These are phyloP conservation scores for Trematocara nigrifrons DNA, from an alignment of 2,113 vertebrate species.

Conservation along the genomic window DNA sequence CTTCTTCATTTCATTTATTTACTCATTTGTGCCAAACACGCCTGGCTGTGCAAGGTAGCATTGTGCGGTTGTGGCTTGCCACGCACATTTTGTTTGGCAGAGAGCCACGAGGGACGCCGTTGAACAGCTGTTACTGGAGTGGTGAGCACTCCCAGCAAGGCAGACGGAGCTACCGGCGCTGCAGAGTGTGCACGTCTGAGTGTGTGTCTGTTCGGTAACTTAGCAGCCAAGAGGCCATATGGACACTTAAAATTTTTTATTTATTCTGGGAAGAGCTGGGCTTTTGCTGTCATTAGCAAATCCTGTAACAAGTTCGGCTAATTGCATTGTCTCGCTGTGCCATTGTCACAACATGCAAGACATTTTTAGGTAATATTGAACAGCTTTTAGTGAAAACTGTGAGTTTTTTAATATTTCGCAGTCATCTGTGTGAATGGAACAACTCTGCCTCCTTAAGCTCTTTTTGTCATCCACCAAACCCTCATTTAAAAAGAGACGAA, in stretches of 20 bases:
- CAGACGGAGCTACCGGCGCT: slow-evolving; percentile 30
- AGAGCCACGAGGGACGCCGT: slow-evolving; percentile 31
- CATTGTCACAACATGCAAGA: background rate
- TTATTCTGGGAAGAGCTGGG: background rate
- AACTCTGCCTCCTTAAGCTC: background rate
- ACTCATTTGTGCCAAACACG: slow-evolving; percentile 2
- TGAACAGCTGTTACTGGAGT: slow-evolving; percentile 58
- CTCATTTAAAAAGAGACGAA: background rate
- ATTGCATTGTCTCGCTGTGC: background rate
- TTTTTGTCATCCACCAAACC: background rate
- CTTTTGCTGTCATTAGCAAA: slow-evolving; percentile 1
- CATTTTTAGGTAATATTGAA: background rate
- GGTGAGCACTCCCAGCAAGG: slow-evolving; percentile 31
- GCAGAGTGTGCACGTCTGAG: background rate
- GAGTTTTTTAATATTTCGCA: background rate
- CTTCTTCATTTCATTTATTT: slow-evolving; percentile 39
- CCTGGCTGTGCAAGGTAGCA: slow-evolving; percentile 7
- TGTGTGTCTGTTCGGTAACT: background rate
- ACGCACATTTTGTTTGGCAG: slow-evolving; percentile 34
- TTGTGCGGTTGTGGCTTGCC: slow-evolving; percentile 32
- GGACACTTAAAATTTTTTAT: slow-evolving; percentile 28
- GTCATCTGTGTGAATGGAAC: background rate
- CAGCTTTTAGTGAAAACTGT: background rate
- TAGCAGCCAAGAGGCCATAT: slow-evolving; percentile 39
- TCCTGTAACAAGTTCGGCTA: background rate